phyloP scores from a whole-genome alignment of 2,888 invertebrate genomes.

The Neuroscelio doddi region DNA sequence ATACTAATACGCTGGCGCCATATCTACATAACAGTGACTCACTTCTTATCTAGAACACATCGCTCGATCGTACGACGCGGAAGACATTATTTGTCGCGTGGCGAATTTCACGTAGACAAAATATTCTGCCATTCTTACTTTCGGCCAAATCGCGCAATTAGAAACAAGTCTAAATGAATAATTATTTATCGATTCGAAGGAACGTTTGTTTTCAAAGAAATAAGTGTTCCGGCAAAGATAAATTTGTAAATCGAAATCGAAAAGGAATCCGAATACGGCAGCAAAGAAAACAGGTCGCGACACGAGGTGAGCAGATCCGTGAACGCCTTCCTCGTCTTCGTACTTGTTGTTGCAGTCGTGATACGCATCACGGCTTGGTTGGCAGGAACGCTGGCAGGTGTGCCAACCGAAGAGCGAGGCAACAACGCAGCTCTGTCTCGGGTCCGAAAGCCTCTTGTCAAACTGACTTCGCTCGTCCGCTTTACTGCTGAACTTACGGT shows the following conservation, averaged over 20 bases:
- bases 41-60: not conserved
- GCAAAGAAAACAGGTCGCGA: slow-evolving; percentile 20
- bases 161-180: too few relatives aligned
- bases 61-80: not conserved
- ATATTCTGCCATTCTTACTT: not conserved
- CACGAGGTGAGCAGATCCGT: slow-evolving; percentile 17
- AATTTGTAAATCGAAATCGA: not conserved
- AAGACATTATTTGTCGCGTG: too few relatives aligned
- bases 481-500: slow-evolving; percentile 52
- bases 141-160: too few relatives aligned
- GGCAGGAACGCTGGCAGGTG: slow-evolving; percentile 65
- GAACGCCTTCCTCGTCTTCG: slow-evolving; percentile 14
- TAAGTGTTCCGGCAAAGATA: too few relatives aligned
- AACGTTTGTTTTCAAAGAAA: too few relatives aligned
- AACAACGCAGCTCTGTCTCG: slow-evolving; percentile 53
- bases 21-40: not conserved
- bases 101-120: not conserved
- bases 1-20: too few relatives aligned
- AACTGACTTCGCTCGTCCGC: slow-evolving; percentile 52
- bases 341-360: slow-evolving; percentile 15
- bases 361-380: slow-evolving; percentile 44
- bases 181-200: too few relatives aligned
- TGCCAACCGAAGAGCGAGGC: slow-evolving; percentile 58
- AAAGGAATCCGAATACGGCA: slow-evolving; percentile 8
- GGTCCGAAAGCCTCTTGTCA: slow-evolving; percentile 51